A percentile compares a stretch with the other conserved stretches of the same genome.
Evolutionary conservation across 2,888 invertebrate species (phyloP).

Genomic region (Fragum fragum): DNA sequence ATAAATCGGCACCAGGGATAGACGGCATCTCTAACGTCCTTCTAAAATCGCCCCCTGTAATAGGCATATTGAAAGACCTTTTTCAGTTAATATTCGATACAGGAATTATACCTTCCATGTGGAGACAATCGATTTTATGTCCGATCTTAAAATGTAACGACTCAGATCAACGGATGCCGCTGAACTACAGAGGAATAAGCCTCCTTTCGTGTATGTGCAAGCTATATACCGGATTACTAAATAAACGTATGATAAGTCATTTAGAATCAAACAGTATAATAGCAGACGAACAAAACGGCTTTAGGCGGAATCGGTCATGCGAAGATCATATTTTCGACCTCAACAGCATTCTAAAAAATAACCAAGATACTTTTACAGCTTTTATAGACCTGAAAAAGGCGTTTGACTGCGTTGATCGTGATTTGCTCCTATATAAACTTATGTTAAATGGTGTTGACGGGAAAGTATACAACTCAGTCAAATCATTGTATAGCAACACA

Average conservation of each 20-base stretch:
- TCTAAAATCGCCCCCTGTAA: slow-evolving; percentile 28
- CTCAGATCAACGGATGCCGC: slow-evolving; percentile 16
- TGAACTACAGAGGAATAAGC: slow-evolving; percentile 35
- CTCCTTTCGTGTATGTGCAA: slow-evolving; percentile 49
- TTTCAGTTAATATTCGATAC: slow-evolving; percentile 48
- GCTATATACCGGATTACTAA: slow-evolving; percentile 47
- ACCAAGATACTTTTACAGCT: slow-evolving; percentile 22
- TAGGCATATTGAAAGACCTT: slow-evolving; percentile 18
- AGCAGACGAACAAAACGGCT: slow-evolving; percentile 55
- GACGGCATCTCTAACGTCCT: slow-evolving; percentile 33
- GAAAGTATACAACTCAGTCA: slow-evolving; percentile 19
- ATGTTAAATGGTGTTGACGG: slow-evolving; percentile 39
- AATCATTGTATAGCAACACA: not conserved
- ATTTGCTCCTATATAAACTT: slow-evolving; percentile 50
- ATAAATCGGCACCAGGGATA: slow-evolving; percentile 22
- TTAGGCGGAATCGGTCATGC: slow-evolving; percentile 42
- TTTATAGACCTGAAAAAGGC: slow-evolving; percentile 28
- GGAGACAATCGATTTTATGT: slow-evolving; percentile 32
- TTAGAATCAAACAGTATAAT: slow-evolving; percentile 36
- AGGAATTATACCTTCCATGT: slow-evolving; percentile 36
- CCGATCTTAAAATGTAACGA: slow-evolving; percentile 20
- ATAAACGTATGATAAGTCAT: slow-evolving; percentile 24
- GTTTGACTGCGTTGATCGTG: slow-evolving; percentile 42
- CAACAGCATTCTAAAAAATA: slow-evolving; percentile 35
- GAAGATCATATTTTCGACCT: slow-evolving; percentile 50